Evolutionary conservation across 2,113 vertebrate genomes (phyloP), one percentile per base, ranked within the genome.

Genomic region (Pipa parva): DNA sequence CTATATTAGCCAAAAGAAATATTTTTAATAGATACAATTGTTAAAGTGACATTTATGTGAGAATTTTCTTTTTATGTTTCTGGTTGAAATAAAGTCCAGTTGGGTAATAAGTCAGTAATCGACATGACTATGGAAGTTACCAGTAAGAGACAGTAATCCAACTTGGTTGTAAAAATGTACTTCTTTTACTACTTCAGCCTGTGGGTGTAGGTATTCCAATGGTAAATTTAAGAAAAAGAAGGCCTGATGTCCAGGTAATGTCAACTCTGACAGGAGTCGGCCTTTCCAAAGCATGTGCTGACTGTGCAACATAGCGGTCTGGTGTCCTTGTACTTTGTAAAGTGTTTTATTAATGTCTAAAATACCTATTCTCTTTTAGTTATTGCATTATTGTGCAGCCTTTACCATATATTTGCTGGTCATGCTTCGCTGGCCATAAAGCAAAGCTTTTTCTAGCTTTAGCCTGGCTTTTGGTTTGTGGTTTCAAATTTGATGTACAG

Each of bases 151-250:
- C n/a, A n/a, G n/a, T n/a, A n/a, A n/a, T n/a, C n/a, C n/a, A n/a
- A n/a, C n/a, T n/a, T n/a, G n/a, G n/a, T n/a, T 49, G 46, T 22
- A 24, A 21, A 6, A 36, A 17, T 24, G 7, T 46, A 36, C 54
- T 67, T 84, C 86, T 80, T 86, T 75, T 87, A 72, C 87, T 79
- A 78, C 87, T 85, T 85, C 73, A 91, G 90, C 84, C 85, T 79
- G 85, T 91, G 88, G 88, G 87, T 81, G 77, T 88, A 83, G 90
- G 85, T 79, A 88, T 84, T 78, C 88, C 88, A 77, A 87, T 85
- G 83, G 55, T 89, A 87, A 88, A 87, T 69, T 81, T 89, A 76
- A 89, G 85, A 75, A 84, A 88, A 81, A 89, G 86, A 81, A 85
- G 81, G 82, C 90, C 88, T 64, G 64, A 78, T 81, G 72, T 85